phyloP scores from a whole-genome alignment of 2,888 invertebrate genomes.

The Phortica magna region DNA sequence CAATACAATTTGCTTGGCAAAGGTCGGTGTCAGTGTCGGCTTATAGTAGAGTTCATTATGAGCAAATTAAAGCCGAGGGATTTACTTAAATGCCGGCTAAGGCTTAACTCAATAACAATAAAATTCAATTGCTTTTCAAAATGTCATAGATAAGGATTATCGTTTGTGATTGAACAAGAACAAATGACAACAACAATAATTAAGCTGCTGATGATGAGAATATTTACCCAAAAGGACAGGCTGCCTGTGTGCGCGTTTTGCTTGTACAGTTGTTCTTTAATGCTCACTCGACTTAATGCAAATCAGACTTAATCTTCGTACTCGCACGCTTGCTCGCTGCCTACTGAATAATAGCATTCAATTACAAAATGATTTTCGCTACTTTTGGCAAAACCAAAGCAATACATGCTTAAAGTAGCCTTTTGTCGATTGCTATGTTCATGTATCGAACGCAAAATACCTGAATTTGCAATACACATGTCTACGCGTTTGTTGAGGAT shows the following conservation, averaged over 20 bases:
- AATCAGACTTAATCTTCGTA: neutral
- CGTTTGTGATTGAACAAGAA: neutral
- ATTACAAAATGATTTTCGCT: conserved; percentile 14
- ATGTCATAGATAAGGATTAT: conserved; percentile 19
- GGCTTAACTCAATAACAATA: conserved; percentile 21
- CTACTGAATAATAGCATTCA: conserved; percentile 5
- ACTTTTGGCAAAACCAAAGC: conserved; percentile 2
- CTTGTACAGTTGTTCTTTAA: neutral
- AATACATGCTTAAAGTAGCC: neutral
- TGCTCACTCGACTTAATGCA: conserved; percentile 2
- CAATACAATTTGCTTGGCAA: neutral
- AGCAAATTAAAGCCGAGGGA: conserved; percentile 1
- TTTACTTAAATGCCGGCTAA: neutral
- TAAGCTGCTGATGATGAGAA: neutral
- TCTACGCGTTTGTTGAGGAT: neutral
- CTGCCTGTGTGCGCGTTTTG: neutral
- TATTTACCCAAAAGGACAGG: neutral
- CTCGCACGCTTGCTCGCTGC: conserved; percentile 1
- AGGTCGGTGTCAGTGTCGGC: neutral
- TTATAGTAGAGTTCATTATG: neutral
- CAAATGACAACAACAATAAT: neutral
- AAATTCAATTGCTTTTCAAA: conserved; percentile 27
- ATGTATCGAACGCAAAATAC: too few species aligned
- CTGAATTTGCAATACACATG: too few species aligned
- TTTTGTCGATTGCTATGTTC: neutral